Base-by-base conservation (phyloP, 2,797 vertebrate species). In the Muscicapa comitata region DNA sequence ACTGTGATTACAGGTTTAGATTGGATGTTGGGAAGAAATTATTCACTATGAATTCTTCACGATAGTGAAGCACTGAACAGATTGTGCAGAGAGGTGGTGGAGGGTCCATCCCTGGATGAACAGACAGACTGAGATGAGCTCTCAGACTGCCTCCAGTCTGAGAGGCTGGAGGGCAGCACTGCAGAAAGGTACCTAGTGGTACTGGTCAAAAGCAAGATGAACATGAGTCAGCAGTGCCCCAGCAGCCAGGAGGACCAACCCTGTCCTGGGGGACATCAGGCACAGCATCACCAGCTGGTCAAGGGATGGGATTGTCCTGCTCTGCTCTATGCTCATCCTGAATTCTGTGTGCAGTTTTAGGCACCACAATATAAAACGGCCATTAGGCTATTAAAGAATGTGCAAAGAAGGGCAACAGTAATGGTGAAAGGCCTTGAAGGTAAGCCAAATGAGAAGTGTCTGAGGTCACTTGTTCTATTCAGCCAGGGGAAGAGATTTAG, bases 261-360 rank as follows among this genome's bases (percentile, higher is more conserved):
- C 0, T 37, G 16, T 28, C 19, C n/a, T 59, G 28, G 13, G 15
- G 20, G 1, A 4, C 26, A 61, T 17, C 33, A 25, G 54, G 38
- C 19, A 45, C 38, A 53, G n/a, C 45, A 67, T 38, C 0, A 0
- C 4, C 23, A 45, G 19, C 33, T 0, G 0, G 38, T 5, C 13
- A 17, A 43, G 14, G 42, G 11, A 29, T 18, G 7, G 11, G 8
- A 70, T 9, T 25, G 3, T 55, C 24, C 1, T 0, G 0, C 48
- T 31, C 47, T 68, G 2, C 21, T 42, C 31, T 48, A 40, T 23
- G 2, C 7, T 29, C 7, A 9, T 37, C 35, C 43, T 28, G 26
- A 68, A 37, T 28, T 9, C 5, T 25, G 13, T 1, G 3, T 3
- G 17, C 19, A 43, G 43, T 16, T 75, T 62, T 29, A 24, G 28